Base-by-base conservation (phyloP, 2,888 invertebrate genomes). In the Eustalomyia histrio region DNA sequence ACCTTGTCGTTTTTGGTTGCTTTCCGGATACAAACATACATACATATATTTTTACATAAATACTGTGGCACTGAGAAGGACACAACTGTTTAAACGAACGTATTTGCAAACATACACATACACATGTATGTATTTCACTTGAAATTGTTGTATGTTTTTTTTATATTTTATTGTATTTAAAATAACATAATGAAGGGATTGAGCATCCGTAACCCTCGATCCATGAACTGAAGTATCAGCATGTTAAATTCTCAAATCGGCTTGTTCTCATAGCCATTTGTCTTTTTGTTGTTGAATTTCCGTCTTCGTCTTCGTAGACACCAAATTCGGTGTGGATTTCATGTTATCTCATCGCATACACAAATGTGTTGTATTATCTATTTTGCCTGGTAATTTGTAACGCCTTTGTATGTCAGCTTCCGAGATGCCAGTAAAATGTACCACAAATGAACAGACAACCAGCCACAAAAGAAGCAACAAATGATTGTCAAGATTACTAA, bases 401-500 rank as follows among this genome's bases (percentile, higher is more conserved):
- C 67, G 78, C 63, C 69, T 78, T 78, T 81, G 78, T 81, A 12
- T 63, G 57, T 16, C 63, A 57, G 74, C 75, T 75, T 81, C 76
- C 80, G 69, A 69, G 60, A 80, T 81, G 65, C 18, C 63, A 73
- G 24, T 18, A 53, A 53, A 35, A 18, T 53, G 29, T 14, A 47
- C 50, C 60, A 65, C 76, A 65, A 78, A 18, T 61, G 53, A 58
- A 71, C 53, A 71, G 58, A 73, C 76, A 76, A 80, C 64, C 78
- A 80, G 76, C 68, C 76, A 80, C 83, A 82, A 79, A 82, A 79
- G 80, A 75, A 83, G 84, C 84, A 84, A 84, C 84, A 84, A 84
- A 83, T 84, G 84, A 76, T 83, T 83, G 83, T 83, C 84, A 83
- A 83, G 83, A 83, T 84, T 83, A 83, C 76, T 63, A 71, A 80